Base-by-base conservation (phyloP, 2,888 invertebrate genomes). In the Choristoneura rosaceana region DNA sequence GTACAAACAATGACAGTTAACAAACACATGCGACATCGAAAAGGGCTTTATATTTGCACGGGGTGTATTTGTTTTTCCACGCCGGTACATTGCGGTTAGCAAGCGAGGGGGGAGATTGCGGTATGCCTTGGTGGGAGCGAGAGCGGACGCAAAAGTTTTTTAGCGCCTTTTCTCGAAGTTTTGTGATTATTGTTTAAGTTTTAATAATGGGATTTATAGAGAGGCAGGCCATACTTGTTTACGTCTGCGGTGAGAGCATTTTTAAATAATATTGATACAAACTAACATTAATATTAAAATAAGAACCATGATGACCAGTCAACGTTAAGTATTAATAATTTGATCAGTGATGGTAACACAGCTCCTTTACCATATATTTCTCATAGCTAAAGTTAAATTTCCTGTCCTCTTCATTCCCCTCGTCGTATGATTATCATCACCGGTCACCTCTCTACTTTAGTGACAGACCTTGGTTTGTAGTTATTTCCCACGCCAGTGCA, bases 61-160 rank as follows among this genome's bases (percentile, higher is more conserved):
- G 80, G 74, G 76, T 70, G 80, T 87, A 84, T 90, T 90, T 90
- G 87, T 85, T 89, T 82, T 84, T 82, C 82, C 81, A 84, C 85
- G 83, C 77, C 74, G 73, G 78, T 76, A 76, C 75, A 75, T 79
- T 80, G 81, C 75, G 80, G 82, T 81, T 82, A 79, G 78, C 76
- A 80, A 73, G 69, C 69, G 64, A 55, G 70, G 75, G 75, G 76
- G 77, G 76, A 77, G 82, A 74, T 76, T 79, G 79, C 12, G 50
- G 60, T 47, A 14, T 2, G 58, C 62, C 43, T 47, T 59, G 38
- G 67, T 12, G 47, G 45, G 62, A 71, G 55, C 55, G 71, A 47
- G 71, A 71, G 50, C 63, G 45, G 55, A 17, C 8, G 17, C 2
- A 3, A 17, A 64, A 63, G 38, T 50, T 61, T 61, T 71, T 71